Conservation (phyloP, 2,113 vertebrate species). For the Cercopithecus mona region DNA sequence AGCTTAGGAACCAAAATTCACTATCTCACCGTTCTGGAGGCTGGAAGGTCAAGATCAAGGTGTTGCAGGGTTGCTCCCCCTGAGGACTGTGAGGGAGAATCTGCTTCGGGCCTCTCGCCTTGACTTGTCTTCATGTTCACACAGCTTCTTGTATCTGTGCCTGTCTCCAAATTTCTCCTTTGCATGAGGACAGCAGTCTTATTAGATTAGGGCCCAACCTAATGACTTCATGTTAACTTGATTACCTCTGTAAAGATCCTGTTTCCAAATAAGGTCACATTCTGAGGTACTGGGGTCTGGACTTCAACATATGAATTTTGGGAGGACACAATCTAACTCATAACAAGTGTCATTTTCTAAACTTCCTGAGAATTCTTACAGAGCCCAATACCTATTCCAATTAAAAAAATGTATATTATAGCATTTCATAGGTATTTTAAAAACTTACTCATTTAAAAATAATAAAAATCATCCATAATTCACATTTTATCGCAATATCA, state of each 20-base stretch:
- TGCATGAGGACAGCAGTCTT: not conserved
- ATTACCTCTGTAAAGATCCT: not conserved
- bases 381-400: not conserved
- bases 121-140: not conserved
- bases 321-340: not conserved
- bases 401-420: not conserved
- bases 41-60: not conserved
- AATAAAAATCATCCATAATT: not conserved
- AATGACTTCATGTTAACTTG: not conserved
- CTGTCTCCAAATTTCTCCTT: not conserved
- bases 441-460: not conserved
- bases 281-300: not conserved
- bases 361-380: not conserved
- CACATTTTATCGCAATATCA: not conserved
- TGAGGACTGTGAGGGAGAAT: not conserved
- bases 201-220: not conserved
- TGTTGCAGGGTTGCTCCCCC: not conserved
- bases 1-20: not conserved
- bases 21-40: not conserved
- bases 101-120: not conserved
- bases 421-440: not conserved
- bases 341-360: not conserved
- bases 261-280: not conserved
- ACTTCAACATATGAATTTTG: not conserved
- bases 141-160: not conserved